A percentile compares a stretch with the other conserved stretches of the same genome.
phyloP scores from a whole-genome alignment of 2,888 invertebrate species.

The Drosophila conformis region DNA sequence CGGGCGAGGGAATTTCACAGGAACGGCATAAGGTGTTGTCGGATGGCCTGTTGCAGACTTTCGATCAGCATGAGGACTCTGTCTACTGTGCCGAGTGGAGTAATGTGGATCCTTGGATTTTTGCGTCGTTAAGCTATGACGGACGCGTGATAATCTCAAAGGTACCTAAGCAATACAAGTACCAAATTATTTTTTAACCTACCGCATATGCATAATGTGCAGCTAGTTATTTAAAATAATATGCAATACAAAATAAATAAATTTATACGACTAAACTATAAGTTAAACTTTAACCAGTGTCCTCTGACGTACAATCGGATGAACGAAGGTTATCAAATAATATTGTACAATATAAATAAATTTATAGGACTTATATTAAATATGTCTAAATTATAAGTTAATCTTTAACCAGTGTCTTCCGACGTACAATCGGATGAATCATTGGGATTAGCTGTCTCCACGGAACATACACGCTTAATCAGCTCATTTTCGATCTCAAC shows the following conservation, averaged over 20 bases:
- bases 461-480: conserved; percentile 86
- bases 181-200: conserved; percentile 92
- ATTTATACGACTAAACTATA: conserved; percentile 23
- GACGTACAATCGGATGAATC: conserved; percentile 89
- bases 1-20: conserved; percentile 43
- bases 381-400: conserved; percentile 20
- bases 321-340: conserved; percentile 85
- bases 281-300: conserved; percentile 84
- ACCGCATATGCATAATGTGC: conserved; percentile 51
- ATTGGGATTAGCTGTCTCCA: conserved; percentile 88
- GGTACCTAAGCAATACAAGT: conserved; percentile 97
- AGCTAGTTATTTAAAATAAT: conserved; percentile 17
- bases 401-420: conserved; percentile 85
- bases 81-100: conserved; percentile 99
- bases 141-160: conserved; percentile 96
- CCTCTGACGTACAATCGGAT: conserved; percentile 88
- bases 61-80: conserved; percentile 99
- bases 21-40: conserved; percentile 84
- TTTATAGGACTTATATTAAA: conserved; percentile 11
- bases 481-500: conserved; percentile 84
- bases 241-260: conserved; percentile 26
- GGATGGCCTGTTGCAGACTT: conserved; percentile 95
- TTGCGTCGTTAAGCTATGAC: conserved; percentile 98
- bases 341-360: conserved; percentile 26
- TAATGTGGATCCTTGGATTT: conserved; percentile 98